Conservation (phyloP, 2,888 invertebrate species). For the Panorpa germanica region DNA sequence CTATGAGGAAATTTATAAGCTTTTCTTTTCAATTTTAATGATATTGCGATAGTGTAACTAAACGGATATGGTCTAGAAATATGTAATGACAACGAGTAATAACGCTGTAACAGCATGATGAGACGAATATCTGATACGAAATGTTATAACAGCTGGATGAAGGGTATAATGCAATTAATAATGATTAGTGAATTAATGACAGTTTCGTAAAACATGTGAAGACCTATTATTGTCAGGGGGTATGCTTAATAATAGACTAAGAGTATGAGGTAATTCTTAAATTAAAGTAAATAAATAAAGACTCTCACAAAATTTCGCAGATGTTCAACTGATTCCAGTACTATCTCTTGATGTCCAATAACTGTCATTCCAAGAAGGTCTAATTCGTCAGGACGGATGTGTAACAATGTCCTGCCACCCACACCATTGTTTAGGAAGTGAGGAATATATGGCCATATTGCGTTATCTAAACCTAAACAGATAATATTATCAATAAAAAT, state of each 20-base stretch:
- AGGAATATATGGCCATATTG: constrained; percentile 61
- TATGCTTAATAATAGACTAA: background rate
- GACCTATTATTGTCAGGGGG: background rate
- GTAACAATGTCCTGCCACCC: constrained; percentile 63
- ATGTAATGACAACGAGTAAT: no score
- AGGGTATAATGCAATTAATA: no score
- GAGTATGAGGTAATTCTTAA: constrained; percentile 5
- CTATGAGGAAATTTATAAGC: no score
- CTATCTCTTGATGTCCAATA: constrained; percentile 85
- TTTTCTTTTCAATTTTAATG: no score
- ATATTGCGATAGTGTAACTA: no score
- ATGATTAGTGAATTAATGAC: no score
- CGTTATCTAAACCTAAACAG: constrained; percentile 51
- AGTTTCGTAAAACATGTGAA: background rate
- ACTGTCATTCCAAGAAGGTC: constrained; percentile 69
- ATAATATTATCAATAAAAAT: constrained; percentile 4
- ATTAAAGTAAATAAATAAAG: constrained; percentile 2
- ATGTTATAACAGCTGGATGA: no score
- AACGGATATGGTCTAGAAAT: no score
- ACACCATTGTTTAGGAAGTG: constrained; percentile 65
- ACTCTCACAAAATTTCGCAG: constrained; percentile 67
- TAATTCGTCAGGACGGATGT: constrained; percentile 73
- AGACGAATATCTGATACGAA: no score
- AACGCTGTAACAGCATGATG: no score
- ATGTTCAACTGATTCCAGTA: constrained; percentile 83